Conservation (phyloP, 2,888 invertebrate species). For the Eilema sororculum region DNA sequence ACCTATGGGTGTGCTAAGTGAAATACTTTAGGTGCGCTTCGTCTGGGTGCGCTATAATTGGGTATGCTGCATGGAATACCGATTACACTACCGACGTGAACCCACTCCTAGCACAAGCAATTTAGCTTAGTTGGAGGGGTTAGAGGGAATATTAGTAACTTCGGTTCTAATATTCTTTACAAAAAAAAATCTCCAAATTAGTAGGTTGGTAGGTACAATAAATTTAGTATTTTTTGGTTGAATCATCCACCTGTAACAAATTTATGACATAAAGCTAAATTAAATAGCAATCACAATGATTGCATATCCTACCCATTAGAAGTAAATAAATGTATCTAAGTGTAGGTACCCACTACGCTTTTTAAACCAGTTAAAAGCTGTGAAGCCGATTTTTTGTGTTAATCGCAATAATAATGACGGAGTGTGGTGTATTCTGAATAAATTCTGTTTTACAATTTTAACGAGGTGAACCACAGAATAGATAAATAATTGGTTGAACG, state of each 20-base stretch:
- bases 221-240: no score
- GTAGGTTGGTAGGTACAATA: no score
- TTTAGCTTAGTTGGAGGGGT: no score
- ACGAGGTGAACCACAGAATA: background rate
- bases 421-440: background rate
- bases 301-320: background rate
- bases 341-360: background rate
- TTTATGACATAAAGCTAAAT: background rate
- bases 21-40: no score
- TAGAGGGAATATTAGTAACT: no score
- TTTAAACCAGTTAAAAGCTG: slow-evolving; percentile 4
- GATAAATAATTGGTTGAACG: background rate
- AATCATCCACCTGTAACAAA: background rate
- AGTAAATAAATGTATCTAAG: background rate
- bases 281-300: background rate
- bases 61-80: no score
- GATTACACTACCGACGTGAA: no score
- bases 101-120: no score
- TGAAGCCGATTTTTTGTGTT: background rate
- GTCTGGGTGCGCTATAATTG: no score
- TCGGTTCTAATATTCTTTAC: no score
- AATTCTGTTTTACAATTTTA: background rate
- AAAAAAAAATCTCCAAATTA: no score
- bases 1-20: no score
- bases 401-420: background rate